phyloP scores from a whole-genome alignment of 2,888 invertebrate genomes.

The Melanostoma scalare region DNA sequence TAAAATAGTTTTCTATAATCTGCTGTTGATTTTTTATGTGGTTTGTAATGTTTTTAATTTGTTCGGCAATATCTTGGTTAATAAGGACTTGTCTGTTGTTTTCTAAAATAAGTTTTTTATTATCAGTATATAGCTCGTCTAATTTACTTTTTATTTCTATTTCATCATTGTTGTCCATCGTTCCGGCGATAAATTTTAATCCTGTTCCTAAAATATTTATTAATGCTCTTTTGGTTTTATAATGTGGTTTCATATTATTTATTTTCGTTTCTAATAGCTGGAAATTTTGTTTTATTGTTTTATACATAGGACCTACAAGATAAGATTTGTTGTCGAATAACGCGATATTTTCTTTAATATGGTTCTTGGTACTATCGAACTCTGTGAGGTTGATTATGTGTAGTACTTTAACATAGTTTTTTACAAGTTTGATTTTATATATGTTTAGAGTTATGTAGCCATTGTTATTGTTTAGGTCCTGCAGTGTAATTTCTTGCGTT shows the following conservation, averaged over 20 bases:
- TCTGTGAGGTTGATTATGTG: conserved; percentile 28
- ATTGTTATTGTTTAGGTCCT: conserved; percentile 12
- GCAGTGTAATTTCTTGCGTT: not conserved
- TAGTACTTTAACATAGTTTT: conserved; percentile 15
- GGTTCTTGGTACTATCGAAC: conserved; percentile 39
- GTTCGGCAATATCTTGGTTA: conserved; percentile 9
- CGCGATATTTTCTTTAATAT: conserved; percentile 40
- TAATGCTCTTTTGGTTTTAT: conserved; percentile 8
- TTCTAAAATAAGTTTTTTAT: conserved; percentile 20
- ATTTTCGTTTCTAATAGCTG: conserved; percentile 19
- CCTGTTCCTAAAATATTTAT: conserved; percentile 30
- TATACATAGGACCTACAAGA: not conserved
- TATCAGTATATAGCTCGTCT: conserved; percentile 4
- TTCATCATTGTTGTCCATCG: conserved; percentile 29
- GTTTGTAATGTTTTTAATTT: conserved; percentile 37
- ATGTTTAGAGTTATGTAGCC: conserved; percentile 9
- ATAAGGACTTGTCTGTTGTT: conserved; percentile 29
- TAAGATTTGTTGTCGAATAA: conserved; percentile 15
- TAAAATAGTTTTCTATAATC: conserved; percentile 26
- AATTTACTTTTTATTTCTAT: conserved; percentile 10
- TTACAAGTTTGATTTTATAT: not conserved
- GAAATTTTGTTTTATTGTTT: conserved; percentile 18
- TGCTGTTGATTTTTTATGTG: conserved; percentile 28
- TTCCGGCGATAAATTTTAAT: conserved; percentile 26
- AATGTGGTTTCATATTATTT: conserved; percentile 4